phyloP scores from a whole-genome alignment of 2,888 invertebrate species.

The Catocala sponsa region DNA sequence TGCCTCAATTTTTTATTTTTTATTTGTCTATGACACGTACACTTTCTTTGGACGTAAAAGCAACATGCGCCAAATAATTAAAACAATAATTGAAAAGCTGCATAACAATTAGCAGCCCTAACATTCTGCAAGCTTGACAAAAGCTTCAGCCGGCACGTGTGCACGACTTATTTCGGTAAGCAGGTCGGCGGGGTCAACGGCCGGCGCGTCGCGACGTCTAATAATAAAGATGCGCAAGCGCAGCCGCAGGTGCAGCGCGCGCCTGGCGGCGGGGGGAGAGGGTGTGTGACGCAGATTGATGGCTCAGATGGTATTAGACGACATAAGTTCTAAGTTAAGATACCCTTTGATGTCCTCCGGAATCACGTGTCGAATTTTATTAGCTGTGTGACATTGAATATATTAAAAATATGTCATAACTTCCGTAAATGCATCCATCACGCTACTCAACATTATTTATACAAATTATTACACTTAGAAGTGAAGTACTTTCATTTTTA shows the following conservation, averaged over 20 bases:
- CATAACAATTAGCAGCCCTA: conserved; percentile 30
- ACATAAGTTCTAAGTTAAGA: conserved; percentile 40
- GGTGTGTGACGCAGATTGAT: conserved; percentile 49
- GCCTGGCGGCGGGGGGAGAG: conserved; percentile 34
- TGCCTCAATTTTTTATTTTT: too few relatives aligned
- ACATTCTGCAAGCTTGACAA: conserved; percentile 54
- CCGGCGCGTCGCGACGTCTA: conserved; percentile 83
- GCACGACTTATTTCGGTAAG: conserved; percentile 82
- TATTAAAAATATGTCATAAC: background rate
- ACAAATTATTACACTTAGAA: too few relatives aligned
- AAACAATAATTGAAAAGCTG: conserved; percentile 12
- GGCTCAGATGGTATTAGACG: conserved; percentile 51
- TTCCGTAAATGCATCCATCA: background rate
- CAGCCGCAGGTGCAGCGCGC: conserved; percentile 72
- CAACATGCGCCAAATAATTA: background rate
- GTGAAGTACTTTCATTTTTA: too few relatives aligned
- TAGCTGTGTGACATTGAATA: conserved; percentile 42
- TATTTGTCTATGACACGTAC: too few relatives aligned
- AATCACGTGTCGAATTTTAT: conserved; percentile 41
- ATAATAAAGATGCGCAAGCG: conserved; percentile 77
- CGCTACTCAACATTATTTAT: too few relatives aligned
- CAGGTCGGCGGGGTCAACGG: conserved; percentile 82
- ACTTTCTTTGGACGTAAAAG: too few relatives aligned
- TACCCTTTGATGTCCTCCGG: conserved; percentile 45
- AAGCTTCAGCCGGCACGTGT: conserved; percentile 67